phyloP scores from a whole-genome alignment of 2,888 invertebrate species.

The Drosophila monieri region DNA sequence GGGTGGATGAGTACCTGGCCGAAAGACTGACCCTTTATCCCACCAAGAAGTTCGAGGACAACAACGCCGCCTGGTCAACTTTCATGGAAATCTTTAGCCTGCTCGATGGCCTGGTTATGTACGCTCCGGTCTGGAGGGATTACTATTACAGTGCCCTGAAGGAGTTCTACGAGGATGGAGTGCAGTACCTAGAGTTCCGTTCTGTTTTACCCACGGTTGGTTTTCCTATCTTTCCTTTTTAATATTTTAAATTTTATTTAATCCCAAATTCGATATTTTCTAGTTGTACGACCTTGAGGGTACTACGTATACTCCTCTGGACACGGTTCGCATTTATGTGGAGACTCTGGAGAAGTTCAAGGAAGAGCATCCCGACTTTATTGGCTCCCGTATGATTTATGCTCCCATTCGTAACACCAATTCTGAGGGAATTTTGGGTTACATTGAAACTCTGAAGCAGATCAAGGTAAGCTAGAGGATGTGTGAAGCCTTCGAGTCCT shows the following conservation, averaged over 20 bases:
- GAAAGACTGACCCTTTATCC: constrained; percentile 86
- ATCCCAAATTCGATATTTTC: not conserved
- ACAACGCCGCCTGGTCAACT: constrained; percentile 86
- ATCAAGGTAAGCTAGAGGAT: constrained; percentile 68
- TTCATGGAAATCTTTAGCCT: constrained; percentile 86
- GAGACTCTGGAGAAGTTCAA: constrained; percentile 86
- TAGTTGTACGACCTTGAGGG: constrained; percentile 88
- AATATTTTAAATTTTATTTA: no score
- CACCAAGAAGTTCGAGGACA: constrained; percentile 85
- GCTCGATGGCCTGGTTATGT: constrained; percentile 85
- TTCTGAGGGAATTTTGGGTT: constrained; percentile 82
- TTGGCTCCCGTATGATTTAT: constrained; percentile 89
- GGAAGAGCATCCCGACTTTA: constrained; percentile 86
- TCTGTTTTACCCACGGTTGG: constrained; percentile 85
- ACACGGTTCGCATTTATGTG: constrained; percentile 86
- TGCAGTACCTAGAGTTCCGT: constrained; percentile 89
- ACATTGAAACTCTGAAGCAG: constrained; percentile 82
- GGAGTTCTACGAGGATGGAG: constrained; percentile 87
- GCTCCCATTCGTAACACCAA: constrained; percentile 86
- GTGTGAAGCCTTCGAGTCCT: not conserved
- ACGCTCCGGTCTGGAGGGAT: constrained; percentile 87
- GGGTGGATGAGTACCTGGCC: constrained; percentile 85
- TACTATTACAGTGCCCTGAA: constrained; percentile 87
- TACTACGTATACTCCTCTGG: constrained; percentile 85
- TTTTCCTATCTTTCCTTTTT: constrained; percentile 1